phyloP scores from a whole-genome alignment of 2,113 vertebrate species.

The Tinamus guttatus region DNA sequence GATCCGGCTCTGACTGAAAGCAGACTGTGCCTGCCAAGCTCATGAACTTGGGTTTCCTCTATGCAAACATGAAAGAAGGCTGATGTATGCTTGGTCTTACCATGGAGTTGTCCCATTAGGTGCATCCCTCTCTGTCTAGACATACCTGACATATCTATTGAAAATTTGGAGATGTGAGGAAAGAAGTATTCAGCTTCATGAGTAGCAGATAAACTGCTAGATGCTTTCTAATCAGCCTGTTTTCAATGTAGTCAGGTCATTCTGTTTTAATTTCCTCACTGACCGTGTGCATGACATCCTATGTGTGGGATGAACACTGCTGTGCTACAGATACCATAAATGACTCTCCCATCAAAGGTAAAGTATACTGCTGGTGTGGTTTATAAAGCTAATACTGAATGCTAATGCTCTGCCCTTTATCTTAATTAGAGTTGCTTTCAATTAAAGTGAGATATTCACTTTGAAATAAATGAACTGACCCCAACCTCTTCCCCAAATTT shows the following conservation, averaged over 20 bases:
- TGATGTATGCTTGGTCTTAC: fast-evolving
- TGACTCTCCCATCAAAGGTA: neutral
- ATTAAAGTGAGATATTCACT: conserved; percentile 48
- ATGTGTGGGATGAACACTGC: neutral
- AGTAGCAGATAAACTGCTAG: neutral
- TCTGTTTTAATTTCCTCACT: neutral
- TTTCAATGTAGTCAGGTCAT: neutral
- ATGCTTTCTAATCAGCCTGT: neutral
- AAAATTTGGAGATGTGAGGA: neutral
- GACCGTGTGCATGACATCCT: neutral
- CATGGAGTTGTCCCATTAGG: neutral
- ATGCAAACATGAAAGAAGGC: fast-evolving
- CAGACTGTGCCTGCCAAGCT: neutral
- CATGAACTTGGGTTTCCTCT: neutral
- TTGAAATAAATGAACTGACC: conserved; percentile 33
- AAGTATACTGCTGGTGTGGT: neutral
- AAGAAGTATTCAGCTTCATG: neutral
- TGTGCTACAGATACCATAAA: conserved; percentile 1
- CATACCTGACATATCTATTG: fast-evolving
- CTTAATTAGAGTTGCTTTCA: conserved; percentile 62
- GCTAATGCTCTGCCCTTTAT: conserved; percentile 34
- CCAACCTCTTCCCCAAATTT: conserved; percentile 33
- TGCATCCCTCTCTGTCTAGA: neutral
- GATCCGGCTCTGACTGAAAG: neutral
- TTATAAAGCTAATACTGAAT: conserved; percentile 26